phyloP scores from a whole-genome alignment of 2,888 invertebrate species.

The Endomychus coccineus region DNA sequence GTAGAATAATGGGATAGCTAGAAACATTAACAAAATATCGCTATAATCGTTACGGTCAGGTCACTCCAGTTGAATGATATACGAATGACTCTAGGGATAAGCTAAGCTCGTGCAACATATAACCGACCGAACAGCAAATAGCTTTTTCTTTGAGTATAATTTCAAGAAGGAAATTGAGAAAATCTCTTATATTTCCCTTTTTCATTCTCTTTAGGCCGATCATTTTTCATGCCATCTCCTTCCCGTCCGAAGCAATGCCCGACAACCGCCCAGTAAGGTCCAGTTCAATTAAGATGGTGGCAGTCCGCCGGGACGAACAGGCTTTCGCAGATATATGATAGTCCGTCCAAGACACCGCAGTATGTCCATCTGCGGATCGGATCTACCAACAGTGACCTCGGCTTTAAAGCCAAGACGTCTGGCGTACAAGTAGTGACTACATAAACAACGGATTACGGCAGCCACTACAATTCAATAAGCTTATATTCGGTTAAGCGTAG shows the following conservation, averaged over 20 bases:
- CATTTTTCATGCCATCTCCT: constrained; percentile 47
- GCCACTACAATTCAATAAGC: no score
- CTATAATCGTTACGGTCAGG: no score
- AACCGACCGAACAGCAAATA: constrained; percentile 36
- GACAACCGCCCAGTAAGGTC: constrained; percentile 35
- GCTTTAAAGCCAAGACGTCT: no score
- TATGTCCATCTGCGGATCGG: constrained; percentile 20
- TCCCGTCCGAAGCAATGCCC: constrained; percentile 33
- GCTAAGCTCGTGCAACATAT: constrained; percentile 29
- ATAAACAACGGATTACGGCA: no score
- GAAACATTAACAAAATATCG: no score
- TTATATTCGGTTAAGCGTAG: no score
- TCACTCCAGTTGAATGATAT: no score
- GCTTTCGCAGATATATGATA: constrained; percentile 29
- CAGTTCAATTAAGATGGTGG: constrained; percentile 44
- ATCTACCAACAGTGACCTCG: constrained; percentile 6
- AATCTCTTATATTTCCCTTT: constrained; percentile 45
- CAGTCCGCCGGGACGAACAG: constrained; percentile 35
- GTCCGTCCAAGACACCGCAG: constrained; percentile 13
- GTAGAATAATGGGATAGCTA: no score
- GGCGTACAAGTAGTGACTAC: no score
- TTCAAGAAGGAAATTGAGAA: constrained; percentile 45
- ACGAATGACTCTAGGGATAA: constrained; percentile 14
- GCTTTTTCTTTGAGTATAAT: constrained; percentile 42
- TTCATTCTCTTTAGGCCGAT: constrained; percentile 44